Evolutionary conservation across 2,113 vertebrate genomes (phyloP).

Genomic region (Marmota flaviventris): DNA sequence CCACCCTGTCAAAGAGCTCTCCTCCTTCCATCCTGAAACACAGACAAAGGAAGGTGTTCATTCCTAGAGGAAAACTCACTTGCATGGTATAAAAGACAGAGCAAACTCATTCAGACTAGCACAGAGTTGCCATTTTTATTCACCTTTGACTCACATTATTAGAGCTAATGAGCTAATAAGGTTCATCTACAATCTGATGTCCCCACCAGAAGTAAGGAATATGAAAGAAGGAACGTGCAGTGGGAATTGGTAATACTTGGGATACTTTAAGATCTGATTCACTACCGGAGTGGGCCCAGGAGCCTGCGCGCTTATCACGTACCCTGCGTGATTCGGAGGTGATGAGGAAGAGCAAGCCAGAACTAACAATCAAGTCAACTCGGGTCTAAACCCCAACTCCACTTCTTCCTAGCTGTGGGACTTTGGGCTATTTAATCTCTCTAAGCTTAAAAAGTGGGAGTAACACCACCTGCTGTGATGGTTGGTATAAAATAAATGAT

Average conservation of each 20-base stretch:
- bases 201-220: neutral
- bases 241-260: neutral
- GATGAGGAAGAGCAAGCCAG: too few relatives aligned
- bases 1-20: conserved; percentile 93
- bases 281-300: rapidly evolving
- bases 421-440: neutral
- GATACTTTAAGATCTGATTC: neutral
- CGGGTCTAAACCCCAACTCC: too few relatives aligned
- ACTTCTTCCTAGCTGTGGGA: too few relatives aligned
- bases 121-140: neutral
- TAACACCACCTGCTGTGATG: neutral
- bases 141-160: neutral
- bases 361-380: too few relatives aligned
- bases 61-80: neutral
- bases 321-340: too few relatives aligned
- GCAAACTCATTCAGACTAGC: neutral
- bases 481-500: neutral
- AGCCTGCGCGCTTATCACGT: neutral
- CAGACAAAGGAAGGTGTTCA: conserved; percentile 32
- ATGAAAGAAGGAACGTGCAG: neutral
- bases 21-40: conserved; percentile 96
- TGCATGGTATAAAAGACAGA: neutral
- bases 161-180: neutral
- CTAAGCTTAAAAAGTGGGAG: neutral
- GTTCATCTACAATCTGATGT: neutral